Evolutionary conservation across 92 coral and sea anemone genomes (phyloP).

Genomic region (Paramuricea clavata): DNA sequence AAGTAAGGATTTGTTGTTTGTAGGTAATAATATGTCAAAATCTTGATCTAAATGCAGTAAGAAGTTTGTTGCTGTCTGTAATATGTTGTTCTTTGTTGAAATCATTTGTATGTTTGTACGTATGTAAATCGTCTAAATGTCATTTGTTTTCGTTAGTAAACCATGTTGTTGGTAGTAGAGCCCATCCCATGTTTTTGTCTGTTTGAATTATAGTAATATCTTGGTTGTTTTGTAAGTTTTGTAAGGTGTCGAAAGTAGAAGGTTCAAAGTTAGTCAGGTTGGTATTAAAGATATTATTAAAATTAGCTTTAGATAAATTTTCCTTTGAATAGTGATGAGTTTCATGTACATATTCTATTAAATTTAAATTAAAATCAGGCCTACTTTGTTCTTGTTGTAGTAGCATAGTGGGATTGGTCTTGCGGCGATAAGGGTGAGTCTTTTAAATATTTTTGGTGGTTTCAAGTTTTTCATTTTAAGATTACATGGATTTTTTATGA

Average conservation of each 20-base stretch:
- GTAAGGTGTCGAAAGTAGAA: background rate
- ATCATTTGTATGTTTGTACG: background rate
- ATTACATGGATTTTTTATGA: background rate
- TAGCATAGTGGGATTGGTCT: conserved; percentile 10
- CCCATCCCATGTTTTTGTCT: conserved; percentile 14
- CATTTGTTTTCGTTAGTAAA: background rate
- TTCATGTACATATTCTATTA: conserved; percentile 37
- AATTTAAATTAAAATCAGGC: conserved; percentile 42
- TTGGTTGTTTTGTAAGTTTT: background rate
- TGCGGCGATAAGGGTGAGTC: background rate
- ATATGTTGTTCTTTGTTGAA: background rate
- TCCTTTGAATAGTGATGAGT: background rate
- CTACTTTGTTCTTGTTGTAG: conserved; percentile 25
- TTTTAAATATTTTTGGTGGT: background rate
- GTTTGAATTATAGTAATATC: background rate
- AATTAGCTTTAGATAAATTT: background rate
- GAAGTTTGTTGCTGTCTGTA: background rate
- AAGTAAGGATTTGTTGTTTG: no score
- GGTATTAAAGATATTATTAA: background rate
- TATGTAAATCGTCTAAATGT: background rate
- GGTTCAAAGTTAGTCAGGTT: background rate
- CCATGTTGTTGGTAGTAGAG: background rate
- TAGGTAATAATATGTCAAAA: no score
- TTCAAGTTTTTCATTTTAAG: background rate
- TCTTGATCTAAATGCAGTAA: no score